phyloP scores from a whole-genome alignment of 1,140 invertebrate genomes.

The Brachionus koreanus region DNA sequence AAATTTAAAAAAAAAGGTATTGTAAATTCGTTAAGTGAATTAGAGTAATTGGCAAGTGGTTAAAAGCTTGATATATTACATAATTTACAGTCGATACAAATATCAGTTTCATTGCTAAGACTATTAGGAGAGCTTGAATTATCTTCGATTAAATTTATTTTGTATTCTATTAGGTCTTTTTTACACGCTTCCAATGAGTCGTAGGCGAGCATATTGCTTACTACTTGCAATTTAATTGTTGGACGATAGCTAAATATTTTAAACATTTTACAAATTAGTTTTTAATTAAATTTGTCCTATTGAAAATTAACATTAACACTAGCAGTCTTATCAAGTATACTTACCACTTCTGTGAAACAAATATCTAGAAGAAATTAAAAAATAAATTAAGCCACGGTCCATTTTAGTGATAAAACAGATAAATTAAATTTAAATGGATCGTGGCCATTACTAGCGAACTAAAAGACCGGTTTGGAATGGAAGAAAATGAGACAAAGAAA shows the following conservation, averaged over 20 bases:
- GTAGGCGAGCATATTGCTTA: conserved; percentile 27
- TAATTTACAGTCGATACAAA: conserved; percentile 25
- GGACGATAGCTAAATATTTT: conserved; percentile 40
- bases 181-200: conserved; percentile 41
- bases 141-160: conserved; percentile 40
- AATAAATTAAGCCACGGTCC: background rate
- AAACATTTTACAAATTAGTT: background rate
- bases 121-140: conserved; percentile 7
- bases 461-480: background rate
- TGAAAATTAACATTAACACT: background rate
- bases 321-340: background rate
- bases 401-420: background rate
- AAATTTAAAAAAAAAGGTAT: background rate
- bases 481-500: background rate
- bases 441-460: background rate
- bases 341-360: background rate
- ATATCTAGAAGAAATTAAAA: no score
- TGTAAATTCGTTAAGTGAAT: background rate
- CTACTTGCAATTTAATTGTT: conserved; percentile 18
- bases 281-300: background rate
- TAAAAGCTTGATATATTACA: conserved; percentile 35
- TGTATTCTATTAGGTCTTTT: conserved; percentile 35
- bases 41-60: background rate
- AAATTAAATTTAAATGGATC: background rate
- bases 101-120: background rate